phyloP scores from a whole-genome alignment of 2,888 invertebrate species.

The Drosophila fungiperda region DNA sequence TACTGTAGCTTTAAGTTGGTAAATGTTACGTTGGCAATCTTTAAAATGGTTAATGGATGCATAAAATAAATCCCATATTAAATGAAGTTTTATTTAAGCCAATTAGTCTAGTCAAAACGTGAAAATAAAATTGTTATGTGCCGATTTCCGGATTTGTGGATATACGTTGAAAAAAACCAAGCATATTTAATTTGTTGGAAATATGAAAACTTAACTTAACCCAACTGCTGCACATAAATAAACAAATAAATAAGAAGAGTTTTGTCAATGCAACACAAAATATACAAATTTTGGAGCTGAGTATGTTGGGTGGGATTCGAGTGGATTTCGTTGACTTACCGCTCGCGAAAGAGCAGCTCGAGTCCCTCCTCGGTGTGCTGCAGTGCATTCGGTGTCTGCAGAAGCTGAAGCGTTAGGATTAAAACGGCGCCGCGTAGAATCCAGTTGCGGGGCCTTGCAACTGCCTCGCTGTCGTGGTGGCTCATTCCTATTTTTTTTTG shows the following conservation, averaged over 20 bases:
- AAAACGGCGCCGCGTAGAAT: constrained; percentile 63
- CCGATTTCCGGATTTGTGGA: not conserved
- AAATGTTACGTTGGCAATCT: not conserved
- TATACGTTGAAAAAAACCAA: not conserved
- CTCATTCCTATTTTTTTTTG: constrained; percentile 23
- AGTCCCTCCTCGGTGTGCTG: constrained; percentile 84
- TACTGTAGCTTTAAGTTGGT: not conserved
- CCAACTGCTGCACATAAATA: not conserved
- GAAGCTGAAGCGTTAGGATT: constrained; percentile 65
- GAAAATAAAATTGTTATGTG: not conserved
- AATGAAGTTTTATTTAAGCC: not conserved
- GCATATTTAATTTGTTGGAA: not conserved
- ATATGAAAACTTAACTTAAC: not conserved
- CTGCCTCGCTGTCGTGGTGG: constrained; percentile 11
- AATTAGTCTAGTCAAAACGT: not conserved
- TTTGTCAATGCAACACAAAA: too few species aligned
- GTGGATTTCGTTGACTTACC: constrained; percentile 75
- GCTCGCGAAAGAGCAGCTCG: constrained; percentile 85
- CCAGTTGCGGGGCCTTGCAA: constrained; percentile 52
- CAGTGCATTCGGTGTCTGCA: constrained; percentile 59
- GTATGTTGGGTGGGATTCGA: not conserved
- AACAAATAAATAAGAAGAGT: not conserved
- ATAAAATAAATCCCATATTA: not conserved
- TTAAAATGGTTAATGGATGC: not conserved
- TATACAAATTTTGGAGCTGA: not conserved